phyloP scores from a whole-genome alignment of 2,113 vertebrate species.

The Pica pica region DNA sequence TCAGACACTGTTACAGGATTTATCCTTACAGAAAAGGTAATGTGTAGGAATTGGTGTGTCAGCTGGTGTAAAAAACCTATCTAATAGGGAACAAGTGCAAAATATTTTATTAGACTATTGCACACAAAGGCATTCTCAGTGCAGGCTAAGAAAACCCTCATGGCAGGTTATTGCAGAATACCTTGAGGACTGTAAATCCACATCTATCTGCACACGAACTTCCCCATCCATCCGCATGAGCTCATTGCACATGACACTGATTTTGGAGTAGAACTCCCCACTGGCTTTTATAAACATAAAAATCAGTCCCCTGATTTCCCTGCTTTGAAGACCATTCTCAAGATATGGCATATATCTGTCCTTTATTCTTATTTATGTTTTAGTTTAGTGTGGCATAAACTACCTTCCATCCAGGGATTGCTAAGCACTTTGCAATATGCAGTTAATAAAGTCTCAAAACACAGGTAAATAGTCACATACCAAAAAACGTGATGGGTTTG shows the following conservation, averaged over 20 bases:
- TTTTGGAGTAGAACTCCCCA: conserved; percentile 22
- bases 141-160: conserved; percentile 8
- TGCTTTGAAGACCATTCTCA: neutral
- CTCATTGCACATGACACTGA: conserved; percentile 1
- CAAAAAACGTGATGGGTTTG: neutral
- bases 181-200: conserved; percentile 35
- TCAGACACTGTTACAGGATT: neutral
- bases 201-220: neutral
- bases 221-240: neutral
- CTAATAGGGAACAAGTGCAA: neutral
- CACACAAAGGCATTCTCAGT: neutral
- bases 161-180: neutral
- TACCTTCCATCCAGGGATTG: neutral
- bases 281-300: conserved; percentile 18
- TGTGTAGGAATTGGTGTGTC: conserved; percentile 10
- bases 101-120: conserved; percentile 14
- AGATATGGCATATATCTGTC: neutral
- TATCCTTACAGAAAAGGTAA: neutral
- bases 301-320: conserved; percentile 1
- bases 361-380: conserved; percentile 37
- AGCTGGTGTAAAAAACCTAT: neutral
- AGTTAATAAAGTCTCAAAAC: conserved; percentile 25
- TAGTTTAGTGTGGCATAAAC: neutral
- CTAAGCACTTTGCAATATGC: neutral
- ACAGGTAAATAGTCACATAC: neutral